Evolutionary conservation across 2,797 vertebrate species (phyloP), one percentile per base, ranked within the genome.

Genomic region (Anisognathus igniventris): DNA sequence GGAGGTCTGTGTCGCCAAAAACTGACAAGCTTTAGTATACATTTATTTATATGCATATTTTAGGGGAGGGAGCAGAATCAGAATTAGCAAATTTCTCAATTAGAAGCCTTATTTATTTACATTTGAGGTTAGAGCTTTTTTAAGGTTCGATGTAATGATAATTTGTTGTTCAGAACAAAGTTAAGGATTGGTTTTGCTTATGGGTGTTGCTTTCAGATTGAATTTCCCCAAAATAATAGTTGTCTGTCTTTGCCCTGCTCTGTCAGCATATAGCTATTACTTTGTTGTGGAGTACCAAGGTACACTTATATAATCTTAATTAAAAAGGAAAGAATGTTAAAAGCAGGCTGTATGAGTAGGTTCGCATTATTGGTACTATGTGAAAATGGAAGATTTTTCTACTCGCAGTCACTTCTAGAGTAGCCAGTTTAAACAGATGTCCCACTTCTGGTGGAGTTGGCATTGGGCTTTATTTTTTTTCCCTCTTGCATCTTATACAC

Each of bases 1-100:
- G 33, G 21, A 60, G 40, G 18, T 80, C 18, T 44, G 44, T 45
- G 30, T 79, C 35, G 47, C 78, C n/a, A 86, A 67, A 40, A 91
- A 40, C 7, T 23, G n/a, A 40, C 20, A 56, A 40, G 10, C 22
- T 79, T 66, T 64, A 70, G 33, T 47, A 70, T 65, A 7, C 2
- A 33, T 31, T 82, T 76, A 51, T 67, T 54, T 84, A 18, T 40
- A 27, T 37, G 40, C 14, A 2, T 40, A 9, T 56, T 72, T 37
- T 62, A 14, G 5, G 4, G 16, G 13, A 1, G 0, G 17, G 2
- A 1, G 6, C 45, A 47, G 11, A 25, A 42, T 47, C n/a, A 74
- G 30, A 90, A 57, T 83, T 48, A 16, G 3, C 24, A 47, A 1
- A 14, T 72, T 83, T 70, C 39, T 72, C 37, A 57, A 0, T 45